phyloP scores from a whole-genome alignment of 2,888 invertebrate species.

The Gandaritis pyraliata region DNA sequence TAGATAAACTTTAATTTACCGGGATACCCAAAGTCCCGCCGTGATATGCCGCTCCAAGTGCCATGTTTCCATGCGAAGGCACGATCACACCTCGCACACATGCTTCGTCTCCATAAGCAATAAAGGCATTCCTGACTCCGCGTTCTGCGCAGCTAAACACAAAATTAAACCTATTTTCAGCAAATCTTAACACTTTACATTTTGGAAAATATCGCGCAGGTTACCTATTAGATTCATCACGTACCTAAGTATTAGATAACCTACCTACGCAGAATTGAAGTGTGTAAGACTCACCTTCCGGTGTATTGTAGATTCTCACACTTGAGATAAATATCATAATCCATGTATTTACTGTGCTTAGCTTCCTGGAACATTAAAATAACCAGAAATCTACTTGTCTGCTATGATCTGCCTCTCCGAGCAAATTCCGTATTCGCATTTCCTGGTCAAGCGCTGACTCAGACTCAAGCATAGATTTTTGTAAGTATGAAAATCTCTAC shows the following conservation, averaged over 20 bases:
- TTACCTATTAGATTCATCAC: too few species aligned
- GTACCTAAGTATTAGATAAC: too few species aligned
- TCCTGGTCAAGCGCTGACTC: too few species aligned
- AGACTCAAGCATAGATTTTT: too few species aligned
- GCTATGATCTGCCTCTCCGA: neutral
- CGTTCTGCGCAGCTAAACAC: slow-evolving; percentile 70
- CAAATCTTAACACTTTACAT: too few species aligned
- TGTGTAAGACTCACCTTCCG: slow-evolving; percentile 86
- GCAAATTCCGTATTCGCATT: too few species aligned
- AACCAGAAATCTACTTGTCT: neutral
- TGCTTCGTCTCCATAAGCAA: slow-evolving; percentile 56
- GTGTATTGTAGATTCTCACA: slow-evolving; percentile 94
- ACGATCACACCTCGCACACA: slow-evolving; percentile 68
- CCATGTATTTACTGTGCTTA: slow-evolving; percentile 84
- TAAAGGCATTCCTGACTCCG: slow-evolving; percentile 69
- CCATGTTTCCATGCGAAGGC: slow-evolving; percentile 75
- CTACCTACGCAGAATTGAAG: too few species aligned
- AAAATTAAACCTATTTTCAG: neutral
- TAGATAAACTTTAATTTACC: slow-evolving; percentile 46
- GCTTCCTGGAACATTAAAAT: slow-evolving; percentile 67
- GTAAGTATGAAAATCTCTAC: too few species aligned
- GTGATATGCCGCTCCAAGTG: slow-evolving; percentile 75
- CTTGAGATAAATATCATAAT: slow-evolving; percentile 89
- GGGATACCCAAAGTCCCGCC: slow-evolving; percentile 69
- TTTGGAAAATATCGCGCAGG: neutral